These are phyloP conservation scores for Riptortus pedestris DNA, from an alignment of 1,140 invertebrate genomes.

Conservation along the genomic window DNA sequence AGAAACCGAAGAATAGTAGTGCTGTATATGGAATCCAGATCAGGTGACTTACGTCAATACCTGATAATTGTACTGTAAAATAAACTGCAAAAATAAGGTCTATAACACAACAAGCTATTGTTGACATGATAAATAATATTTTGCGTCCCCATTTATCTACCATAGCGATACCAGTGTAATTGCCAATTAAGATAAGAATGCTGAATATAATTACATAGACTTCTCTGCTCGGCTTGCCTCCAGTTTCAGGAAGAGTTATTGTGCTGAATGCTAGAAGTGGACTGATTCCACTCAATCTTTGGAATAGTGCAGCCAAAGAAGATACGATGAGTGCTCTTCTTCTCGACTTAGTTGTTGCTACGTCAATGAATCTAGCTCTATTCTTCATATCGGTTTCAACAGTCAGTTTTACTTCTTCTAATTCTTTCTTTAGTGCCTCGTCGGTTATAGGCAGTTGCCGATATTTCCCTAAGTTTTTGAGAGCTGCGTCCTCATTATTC, in stretches of 20 bases:
- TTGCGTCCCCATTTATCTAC: conserved; percentile 42
- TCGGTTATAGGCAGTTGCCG: conserved; percentile 43
- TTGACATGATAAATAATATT: conserved; percentile 43
- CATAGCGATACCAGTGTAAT: conserved; percentile 38
- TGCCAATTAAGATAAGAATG: conserved; percentile 36
- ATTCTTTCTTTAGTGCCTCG: conserved; percentile 24
- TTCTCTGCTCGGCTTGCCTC: conserved; percentile 18
- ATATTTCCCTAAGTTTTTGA: conserved; percentile 43
- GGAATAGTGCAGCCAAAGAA: conserved; percentile 26
- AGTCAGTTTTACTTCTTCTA: conserved; percentile 24
- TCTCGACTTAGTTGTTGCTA: conserved; percentile 27
- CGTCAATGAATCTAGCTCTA: conserved; percentile 26
- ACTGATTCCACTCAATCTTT: conserved; percentile 31
- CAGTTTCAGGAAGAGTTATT: conserved; percentile 32
- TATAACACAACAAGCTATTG: conserved; percentile 25
- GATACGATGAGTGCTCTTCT: conserved; percentile 31
- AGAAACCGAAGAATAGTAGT: conserved; percentile 29
- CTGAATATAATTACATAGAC: conserved; percentile 30
- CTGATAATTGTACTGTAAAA: conserved; percentile 28
- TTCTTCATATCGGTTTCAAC: conserved; percentile 26
- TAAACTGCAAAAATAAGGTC: conserved; percentile 29
- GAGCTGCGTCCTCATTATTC: conserved; percentile 48
- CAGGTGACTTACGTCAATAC: conserved; percentile 3
- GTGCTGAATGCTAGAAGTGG: conserved; percentile 31
- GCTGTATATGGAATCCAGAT: conserved; percentile 31